Percentiles rank a stretch among this genome's conserved stretches.
These are phyloP conservation scores for Galagoides demidoff DNA, from an alignment of 2,797 vertebrate species.

Conservation along the genomic window DNA sequence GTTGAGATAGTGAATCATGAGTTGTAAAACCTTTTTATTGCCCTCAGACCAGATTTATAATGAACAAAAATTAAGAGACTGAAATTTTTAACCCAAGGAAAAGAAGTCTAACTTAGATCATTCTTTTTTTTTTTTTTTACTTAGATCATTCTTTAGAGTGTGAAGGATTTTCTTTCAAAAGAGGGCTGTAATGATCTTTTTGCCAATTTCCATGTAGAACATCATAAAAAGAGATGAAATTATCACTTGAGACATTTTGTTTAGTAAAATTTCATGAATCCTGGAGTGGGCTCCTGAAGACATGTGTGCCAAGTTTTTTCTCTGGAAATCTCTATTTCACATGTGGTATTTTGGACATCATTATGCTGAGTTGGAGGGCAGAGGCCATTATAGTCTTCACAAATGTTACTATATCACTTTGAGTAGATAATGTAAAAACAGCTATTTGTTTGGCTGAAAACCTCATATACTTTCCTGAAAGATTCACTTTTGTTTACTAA, in stretches of 20 bases:
- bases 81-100: neutral
- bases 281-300: neutral
- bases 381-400: neutral
- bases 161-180: neutral
- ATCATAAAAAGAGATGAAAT: neutral
- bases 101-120: neutral
- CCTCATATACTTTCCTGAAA: neutral
- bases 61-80: slow-evolving; percentile 7
- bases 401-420: neutral
- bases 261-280: neutral
- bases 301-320: neutral
- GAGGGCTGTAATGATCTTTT: neutral
- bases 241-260: neutral
- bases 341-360: neutral
- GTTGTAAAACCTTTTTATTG: neutral
- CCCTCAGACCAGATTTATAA: neutral
- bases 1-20: neutral
- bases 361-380: neutral
- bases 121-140: no score
- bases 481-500: neutral
- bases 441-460: neutral
- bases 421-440: neutral
- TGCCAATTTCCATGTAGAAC: neutral
- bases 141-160: neutral
- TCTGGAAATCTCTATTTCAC: neutral